Evolutionary conservation across 2,888 invertebrate species (phyloP).

Genomic region (Epiblema foenella): DNA sequence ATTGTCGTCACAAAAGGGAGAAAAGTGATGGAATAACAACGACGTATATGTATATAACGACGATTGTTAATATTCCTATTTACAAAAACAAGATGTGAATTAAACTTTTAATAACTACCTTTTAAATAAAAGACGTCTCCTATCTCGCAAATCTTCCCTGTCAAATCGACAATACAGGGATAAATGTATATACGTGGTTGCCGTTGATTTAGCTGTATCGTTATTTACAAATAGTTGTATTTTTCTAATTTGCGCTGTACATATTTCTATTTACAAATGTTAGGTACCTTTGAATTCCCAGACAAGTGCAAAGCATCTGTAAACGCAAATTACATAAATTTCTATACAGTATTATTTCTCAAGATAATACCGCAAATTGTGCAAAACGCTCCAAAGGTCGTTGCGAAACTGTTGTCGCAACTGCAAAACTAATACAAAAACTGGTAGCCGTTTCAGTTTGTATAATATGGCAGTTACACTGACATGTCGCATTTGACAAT

Average conservation of each 20-base stretch:
- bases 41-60: too few relatives aligned
- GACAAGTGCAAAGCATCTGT: background rate
- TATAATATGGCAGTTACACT: constrained; percentile 34
- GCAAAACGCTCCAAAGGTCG: constrained; percentile 41
- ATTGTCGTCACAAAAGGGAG: background rate
- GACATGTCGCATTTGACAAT: constrained; percentile 37
- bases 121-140: too few relatives aligned
- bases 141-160: too few relatives aligned
- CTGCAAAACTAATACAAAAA: constrained; percentile 35
- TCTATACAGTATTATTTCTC: constrained; percentile 39
- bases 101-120: too few relatives aligned
- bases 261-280: background rate
- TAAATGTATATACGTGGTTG: too few relatives aligned
- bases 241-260: too few relatives aligned
- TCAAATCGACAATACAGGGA: too few relatives aligned
- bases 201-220: background rate
- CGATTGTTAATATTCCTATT: too few relatives aligned
- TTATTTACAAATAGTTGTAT: background rate
- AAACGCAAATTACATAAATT: constrained; percentile 37
- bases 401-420: constrained; percentile 37
- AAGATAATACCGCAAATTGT: constrained; percentile 44
- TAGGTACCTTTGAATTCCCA: background rate
- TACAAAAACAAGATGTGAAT: too few relatives aligned
- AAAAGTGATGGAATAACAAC: background rate
- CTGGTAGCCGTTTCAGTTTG: constrained; percentile 30